Evolutionary conservation across 2,888 invertebrate genomes (phyloP), one percentile per base, ranked within the genome.

Genomic region (Tenthredo amoena): DNA sequence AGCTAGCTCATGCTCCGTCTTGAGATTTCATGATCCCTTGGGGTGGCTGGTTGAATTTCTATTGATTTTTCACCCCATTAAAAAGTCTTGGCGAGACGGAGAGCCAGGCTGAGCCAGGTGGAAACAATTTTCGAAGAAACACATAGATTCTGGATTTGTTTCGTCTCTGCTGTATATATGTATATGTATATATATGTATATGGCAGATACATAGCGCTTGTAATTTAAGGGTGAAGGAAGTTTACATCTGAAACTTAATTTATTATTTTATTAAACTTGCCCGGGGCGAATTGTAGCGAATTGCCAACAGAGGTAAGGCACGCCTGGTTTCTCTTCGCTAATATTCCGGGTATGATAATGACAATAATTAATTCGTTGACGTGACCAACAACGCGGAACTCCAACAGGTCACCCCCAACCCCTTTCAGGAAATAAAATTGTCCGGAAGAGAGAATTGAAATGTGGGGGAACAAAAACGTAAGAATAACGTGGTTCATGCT

Each of bases 191-290:
- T 68, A 15, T 10, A n/a, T n/a, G 62, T 68, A 31, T 26, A 10
- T 15, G 15, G 68, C 34, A 47, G 47, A 68, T 31, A 34, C 34
- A 68, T 68, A 68, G 34, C 21, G 18, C 34, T 34, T 18, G 7
- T 34, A 34, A 68, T 68, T 68, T 18, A 68, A 68, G 68, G 68
- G 68, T 26, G 68, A 26, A 68, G 68, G 68, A 68, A 68, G 68
- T 68, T 68, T 68, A 68, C 68, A 43, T 5, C 43, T 74, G 43
- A 74, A 68, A 68, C 68, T 40, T 74, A 74, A 74, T 74, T 40
- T 43, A 43, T 74, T 74, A 74, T 74, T 74, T 74, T 74, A 74
- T 74, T 74, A 74, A 74, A 74, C 43, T 74, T 43, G 1, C 74
- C 43, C 43, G 21, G n/a, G 26, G 74, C n/a, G 43, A 40, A 43